Evolutionary conservation across 1,140 invertebrate species (phyloP).

Genomic region (Musca vetustissima): DNA sequence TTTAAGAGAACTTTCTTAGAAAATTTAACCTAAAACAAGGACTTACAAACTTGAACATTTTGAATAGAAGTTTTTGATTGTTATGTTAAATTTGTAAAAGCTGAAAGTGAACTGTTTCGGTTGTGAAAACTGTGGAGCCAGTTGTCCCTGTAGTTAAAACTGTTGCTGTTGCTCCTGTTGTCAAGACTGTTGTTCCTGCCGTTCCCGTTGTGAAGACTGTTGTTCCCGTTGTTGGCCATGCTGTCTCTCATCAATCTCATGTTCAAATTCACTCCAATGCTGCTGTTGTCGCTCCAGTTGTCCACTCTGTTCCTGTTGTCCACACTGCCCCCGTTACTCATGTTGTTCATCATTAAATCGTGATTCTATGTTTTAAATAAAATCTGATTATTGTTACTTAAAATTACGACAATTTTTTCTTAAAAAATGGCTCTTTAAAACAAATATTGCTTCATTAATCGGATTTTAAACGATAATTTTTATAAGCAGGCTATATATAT

Average conservation of each 20-base stretch:
- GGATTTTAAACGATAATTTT: no score
- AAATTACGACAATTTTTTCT: no score
- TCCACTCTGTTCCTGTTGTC: neutral
- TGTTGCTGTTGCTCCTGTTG: conserved; percentile 35
- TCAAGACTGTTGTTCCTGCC: conserved; percentile 40
- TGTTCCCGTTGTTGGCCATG: conserved; percentile 26
- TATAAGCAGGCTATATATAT: no score
- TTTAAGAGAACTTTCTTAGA: no score
- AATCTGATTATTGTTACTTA: no score
- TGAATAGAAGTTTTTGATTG: no score
- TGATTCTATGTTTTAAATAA: no score
- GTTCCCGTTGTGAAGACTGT: conserved; percentile 5
- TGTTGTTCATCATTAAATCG: conserved; percentile 12
- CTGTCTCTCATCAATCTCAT: conserved; percentile 18
- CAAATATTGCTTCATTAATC: no score
- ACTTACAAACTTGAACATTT: no score
- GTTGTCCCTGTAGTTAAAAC: conserved; percentile 25
- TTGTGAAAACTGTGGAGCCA: neutral
- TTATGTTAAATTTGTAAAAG: neutral
- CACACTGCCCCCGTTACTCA: conserved; percentile 2
- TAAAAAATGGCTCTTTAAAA: no score
- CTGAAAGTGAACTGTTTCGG: neutral
- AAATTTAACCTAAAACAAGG: no score
- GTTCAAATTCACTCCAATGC: conserved; percentile 11
- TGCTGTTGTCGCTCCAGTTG: neutral